phyloP scores from a whole-genome alignment of 2,797 vertebrate species.

The Paedocypris micromegethes region DNA sequence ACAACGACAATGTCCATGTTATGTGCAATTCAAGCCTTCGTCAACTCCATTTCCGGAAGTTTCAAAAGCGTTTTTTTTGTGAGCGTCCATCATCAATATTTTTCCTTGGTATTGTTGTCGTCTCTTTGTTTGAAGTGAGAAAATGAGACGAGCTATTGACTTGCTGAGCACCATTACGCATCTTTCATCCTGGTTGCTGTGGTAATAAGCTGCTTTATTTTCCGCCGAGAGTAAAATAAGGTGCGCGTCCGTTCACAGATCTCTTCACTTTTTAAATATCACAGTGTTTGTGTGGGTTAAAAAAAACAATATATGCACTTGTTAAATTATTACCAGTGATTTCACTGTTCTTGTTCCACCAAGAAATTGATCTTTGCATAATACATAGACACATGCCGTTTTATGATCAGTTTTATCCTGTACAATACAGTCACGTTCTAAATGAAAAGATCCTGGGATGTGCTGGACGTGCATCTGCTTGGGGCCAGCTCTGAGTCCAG shows the following conservation, averaged over 20 bases:
- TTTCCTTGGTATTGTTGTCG: background rate
- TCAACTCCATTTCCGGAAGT: background rate
- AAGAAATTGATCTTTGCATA: background rate
- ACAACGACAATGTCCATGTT: too few relatives aligned
- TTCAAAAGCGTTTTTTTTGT: conserved; percentile 6
- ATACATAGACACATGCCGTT: background rate
- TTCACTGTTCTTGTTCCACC: background rate
- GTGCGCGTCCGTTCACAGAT: conserved; percentile 19
- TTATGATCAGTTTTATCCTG: background rate
- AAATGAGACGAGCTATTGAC: conserved; percentile 38
- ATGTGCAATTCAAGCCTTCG: background rate
- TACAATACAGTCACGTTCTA: background rate
- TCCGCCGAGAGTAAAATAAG: conserved; percentile 11
- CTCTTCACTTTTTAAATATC: conserved; percentile 12
- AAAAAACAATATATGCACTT: too few relatives aligned
- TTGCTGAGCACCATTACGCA: conserved; percentile 38
- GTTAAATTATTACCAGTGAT: too few relatives aligned
- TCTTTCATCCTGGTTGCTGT: conserved; percentile 48
- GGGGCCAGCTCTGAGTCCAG: background rate
- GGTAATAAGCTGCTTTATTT: conserved; percentile 49
- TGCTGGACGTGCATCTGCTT: background rate
- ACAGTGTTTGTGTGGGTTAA: too few relatives aligned
- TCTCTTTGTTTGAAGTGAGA: conserved; percentile 39
- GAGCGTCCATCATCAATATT: conserved; percentile 2
- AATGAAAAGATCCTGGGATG: conserved; percentile 7